These are phyloP conservation scores for Ormia ochracea DNA, from an alignment of 2,888 invertebrate species.

Conservation along the genomic window DNA sequence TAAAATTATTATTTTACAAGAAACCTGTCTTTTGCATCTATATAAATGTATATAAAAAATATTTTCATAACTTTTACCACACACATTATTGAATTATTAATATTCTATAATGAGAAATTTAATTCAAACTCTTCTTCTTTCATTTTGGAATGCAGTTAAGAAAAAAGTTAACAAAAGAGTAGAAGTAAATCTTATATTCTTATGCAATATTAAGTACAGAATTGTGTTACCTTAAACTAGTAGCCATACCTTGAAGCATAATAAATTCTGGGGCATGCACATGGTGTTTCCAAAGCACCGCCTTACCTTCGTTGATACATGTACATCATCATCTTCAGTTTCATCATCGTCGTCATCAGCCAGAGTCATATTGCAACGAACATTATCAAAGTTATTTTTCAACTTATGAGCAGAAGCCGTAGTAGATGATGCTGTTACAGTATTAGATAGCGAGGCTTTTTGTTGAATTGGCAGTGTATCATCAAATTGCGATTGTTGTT, in stretches of 20 bases:
- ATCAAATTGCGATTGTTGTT: conserved; percentile 31
- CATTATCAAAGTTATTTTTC: conserved; percentile 61
- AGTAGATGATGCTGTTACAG: conserved; percentile 44
- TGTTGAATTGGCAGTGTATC: conserved; percentile 54
- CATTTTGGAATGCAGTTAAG: conserved; percentile 23
- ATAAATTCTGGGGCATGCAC: conserved; percentile 89
- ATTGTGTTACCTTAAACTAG: conserved; percentile 70
- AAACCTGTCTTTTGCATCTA: too few relatives aligned
- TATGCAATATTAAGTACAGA: conserved; percentile 74
- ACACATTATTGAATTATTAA: conserved; percentile 49
- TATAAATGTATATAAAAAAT: too few relatives aligned
- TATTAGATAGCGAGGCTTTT: conserved; percentile 25
- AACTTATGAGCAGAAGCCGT: conserved; percentile 38
- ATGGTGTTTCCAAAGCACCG: conserved; percentile 84
- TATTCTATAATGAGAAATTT: conserved; percentile 5
- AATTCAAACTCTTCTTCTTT: conserved; percentile 14
- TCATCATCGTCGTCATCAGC: conserved; percentile 66
- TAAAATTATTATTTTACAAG: too few relatives aligned
- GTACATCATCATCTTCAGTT: conserved; percentile 69
- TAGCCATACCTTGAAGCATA: conserved; percentile 89
- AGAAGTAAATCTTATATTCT: conserved; percentile 35
- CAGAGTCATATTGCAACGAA: conserved; percentile 54
- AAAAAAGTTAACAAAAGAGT: conserved; percentile 12
- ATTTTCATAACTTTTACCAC: background rate
- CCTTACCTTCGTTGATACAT: conserved; percentile 80